A percentile compares a stretch with the other conserved stretches of the same genome.
Evolutionary conservation across 2,888 invertebrate genomes (phyloP).

Genomic region (Oxystoma pomonae): DNA sequence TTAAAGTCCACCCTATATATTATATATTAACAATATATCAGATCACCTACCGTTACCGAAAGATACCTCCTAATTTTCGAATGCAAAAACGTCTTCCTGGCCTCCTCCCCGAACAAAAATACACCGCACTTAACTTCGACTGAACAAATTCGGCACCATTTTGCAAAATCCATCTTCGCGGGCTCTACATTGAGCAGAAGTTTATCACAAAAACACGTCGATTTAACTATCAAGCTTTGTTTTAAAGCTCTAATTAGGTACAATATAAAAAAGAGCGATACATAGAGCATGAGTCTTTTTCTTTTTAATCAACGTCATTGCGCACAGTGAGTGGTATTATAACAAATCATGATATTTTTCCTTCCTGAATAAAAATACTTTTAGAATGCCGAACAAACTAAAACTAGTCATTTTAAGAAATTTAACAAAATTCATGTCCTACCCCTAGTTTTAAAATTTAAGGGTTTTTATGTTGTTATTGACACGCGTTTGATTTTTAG

Average conservation of each 20-base stretch:
- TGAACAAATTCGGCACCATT: conserved; percentile 62
- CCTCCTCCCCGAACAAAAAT: conserved; percentile 63
- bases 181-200: conserved; percentile 19
- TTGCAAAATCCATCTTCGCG: conserved; percentile 37
- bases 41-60: conserved; percentile 56
- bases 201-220: conserved; percentile 7
- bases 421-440: too few relatives aligned
- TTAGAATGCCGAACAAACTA: too few relatives aligned
- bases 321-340: conserved; percentile 31
- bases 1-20: background rate
- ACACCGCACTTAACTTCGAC: conserved; percentile 57
- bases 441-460: too few relatives aligned
- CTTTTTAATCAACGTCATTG: conserved; percentile 39
- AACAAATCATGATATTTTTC: background rate
- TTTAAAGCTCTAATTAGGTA: conserved; percentile 21
- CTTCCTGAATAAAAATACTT: too few relatives aligned
- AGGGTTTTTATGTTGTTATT: too few relatives aligned
- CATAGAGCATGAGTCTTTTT: conserved; percentile 25
- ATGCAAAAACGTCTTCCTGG: conserved; percentile 59
- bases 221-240: conserved; percentile 12
- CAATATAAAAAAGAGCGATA: conserved; percentile 35
- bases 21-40: too few relatives aligned
- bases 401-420: too few relatives aligned
- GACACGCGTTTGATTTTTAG: too few relatives aligned
- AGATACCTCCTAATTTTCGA: conserved; percentile 66